Conservation (phyloP, 2,797 vertebrate genomes). For the Bucorvus abyssinicus region DNA sequence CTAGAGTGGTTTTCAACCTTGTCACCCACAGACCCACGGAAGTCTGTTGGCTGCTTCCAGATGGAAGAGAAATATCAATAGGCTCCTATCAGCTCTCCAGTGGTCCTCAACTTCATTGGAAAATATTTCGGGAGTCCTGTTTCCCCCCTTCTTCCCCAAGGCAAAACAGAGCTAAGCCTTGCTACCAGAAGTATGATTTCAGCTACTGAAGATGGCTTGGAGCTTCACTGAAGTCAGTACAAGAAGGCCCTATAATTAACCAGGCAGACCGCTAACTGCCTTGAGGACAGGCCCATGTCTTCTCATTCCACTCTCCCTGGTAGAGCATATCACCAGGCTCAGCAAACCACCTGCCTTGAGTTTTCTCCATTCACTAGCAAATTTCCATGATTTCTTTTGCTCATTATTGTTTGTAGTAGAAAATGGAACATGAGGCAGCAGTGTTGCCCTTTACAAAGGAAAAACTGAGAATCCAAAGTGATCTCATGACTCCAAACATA, state of each 20-base stretch:
- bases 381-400: not conserved
- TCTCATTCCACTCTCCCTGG: not conserved
- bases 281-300: not conserved
- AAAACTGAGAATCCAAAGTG: not conserved
- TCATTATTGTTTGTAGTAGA: not conserved
- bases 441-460: not conserved
- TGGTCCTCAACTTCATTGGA: not conserved
- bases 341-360: not conserved
- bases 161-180: not conserved
- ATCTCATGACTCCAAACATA: conserved; percentile 46
- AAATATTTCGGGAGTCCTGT: not conserved
- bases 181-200: not conserved
- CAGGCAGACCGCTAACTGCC: not conserved
- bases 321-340: not conserved
- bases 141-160: not conserved
- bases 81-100: not conserved
- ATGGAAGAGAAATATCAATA: not conserved
- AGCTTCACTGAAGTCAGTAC: not conserved
- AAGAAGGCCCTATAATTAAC: not conserved
- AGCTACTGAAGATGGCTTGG: not conserved
- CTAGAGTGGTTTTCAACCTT: not conserved
- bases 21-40: not conserved
- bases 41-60: not conserved
- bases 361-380: not conserved
- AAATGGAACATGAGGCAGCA: not conserved